Evolutionary conservation across 2,113 vertebrate genomes (phyloP), one percentile per base, ranked within the genome.

Genomic region (Girardinichthys multiradiatus): DNA sequence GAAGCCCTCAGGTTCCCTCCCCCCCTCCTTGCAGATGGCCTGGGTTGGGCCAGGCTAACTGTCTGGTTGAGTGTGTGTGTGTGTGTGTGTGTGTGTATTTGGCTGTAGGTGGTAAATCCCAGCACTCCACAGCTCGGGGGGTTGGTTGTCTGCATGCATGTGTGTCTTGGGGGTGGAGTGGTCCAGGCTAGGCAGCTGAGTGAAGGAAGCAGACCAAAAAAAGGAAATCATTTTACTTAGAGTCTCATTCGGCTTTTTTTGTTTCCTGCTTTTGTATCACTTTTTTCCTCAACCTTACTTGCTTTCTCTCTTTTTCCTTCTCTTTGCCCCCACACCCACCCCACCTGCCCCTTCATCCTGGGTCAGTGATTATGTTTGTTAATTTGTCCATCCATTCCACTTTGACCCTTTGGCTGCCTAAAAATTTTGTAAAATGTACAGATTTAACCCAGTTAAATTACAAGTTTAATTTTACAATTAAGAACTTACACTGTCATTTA

Each of bases 71-170:
- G n/a, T n/a, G n/a, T 14, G 37, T 1, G 37, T 42, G 12, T 6
- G 17, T 19, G 57, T 73, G 57, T 65, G 86, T 87, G 64, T 76
- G 68, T 64, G 87, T 86, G 70, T 79, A 82, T 86, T 77, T 89
- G 78, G 75, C 73, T 88, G 87, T 59, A 67, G 85, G 83, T 86
- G 84, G 80, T 88, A 89, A 89, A 84, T 87, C 84, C 89, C 77
- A 70, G 68, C 68, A 84, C 76, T 87, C 64, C 72, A 62, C 74
- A 76, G 80, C 63, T 74, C 27, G 2, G 68, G 57, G 57, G 77
- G 57, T 82, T 57, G 62, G 92, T 85, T 77, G 88, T 74, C 15
- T 80, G 1, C 73, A 29, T 72, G 63, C 24, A 54, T 67, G 42
- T 57, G 54, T 66, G 70, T 70, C 19, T 73, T 62, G n/a, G 31